Evolutionary conservation across 2,888 invertebrate genomes (phyloP).

Genomic region (Mesodorylaimus sp.): DNA sequence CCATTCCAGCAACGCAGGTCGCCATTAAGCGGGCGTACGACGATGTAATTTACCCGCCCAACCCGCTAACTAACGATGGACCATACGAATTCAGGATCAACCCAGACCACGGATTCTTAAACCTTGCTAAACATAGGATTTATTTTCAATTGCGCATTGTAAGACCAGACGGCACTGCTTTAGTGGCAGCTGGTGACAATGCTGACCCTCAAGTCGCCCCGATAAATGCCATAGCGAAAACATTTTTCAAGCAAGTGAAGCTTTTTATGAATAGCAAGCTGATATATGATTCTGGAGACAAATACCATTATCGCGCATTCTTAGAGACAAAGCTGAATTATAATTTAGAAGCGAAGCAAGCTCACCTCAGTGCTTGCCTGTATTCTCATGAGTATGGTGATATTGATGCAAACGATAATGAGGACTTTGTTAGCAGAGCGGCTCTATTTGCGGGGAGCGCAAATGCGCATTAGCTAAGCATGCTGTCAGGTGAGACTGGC

Average conservation of each 20-base stretch:
- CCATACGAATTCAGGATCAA: conserved; percentile 6
- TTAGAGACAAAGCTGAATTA: too few species aligned
- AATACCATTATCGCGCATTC: conserved; percentile 4
- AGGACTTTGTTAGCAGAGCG: too few species aligned
- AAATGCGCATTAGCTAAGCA: too few species aligned
- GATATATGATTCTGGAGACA: conserved; percentile 4
- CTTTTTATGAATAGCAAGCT: conserved; percentile 3
- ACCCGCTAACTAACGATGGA: neutral
- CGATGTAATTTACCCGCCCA: neutral
- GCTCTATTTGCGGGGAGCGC: too few species aligned
- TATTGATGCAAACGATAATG: too few species aligned
- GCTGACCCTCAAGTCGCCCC: conserved; percentile 2
- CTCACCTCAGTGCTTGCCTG: too few species aligned
- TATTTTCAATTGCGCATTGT: conserved; percentile 3
- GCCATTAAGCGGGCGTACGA: neutral
- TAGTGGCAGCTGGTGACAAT: too few species aligned
- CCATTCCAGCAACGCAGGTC: conserved; percentile 6
- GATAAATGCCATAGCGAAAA: conserved; percentile 4
- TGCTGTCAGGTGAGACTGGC: too few species aligned
- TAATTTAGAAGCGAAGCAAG: too few species aligned
- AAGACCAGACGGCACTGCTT: neutral
- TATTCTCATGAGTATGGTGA: too few species aligned
- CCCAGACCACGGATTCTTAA: neutral
- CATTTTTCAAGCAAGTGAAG: conserved; percentile 7
- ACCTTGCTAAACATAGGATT: neutral